phyloP scores from a whole-genome alignment of 2,797 vertebrate genomes.

The Remorina albescens region DNA sequence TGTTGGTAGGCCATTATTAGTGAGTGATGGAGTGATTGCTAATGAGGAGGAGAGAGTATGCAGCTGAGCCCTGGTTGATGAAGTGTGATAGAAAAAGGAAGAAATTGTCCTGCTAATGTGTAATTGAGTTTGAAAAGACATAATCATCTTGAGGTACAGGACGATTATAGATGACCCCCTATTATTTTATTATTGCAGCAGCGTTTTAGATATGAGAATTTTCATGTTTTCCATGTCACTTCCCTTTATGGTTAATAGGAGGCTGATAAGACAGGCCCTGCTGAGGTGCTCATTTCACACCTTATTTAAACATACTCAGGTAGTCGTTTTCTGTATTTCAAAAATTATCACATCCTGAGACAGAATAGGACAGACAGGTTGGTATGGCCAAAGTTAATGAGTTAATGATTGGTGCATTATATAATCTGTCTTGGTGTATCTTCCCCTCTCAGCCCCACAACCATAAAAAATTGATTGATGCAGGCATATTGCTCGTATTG shows the following conservation, averaged over 20 bases:
- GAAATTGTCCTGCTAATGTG: constrained; percentile 80
- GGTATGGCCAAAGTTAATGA: constrained; percentile 39
- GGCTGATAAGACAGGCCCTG: constrained; percentile 31
- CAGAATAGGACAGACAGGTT: constrained; percentile 31
- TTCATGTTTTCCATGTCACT: constrained; percentile 73
- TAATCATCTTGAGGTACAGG: constrained; percentile 73
- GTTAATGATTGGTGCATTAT: constrained; percentile 47
- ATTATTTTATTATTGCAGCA: constrained; percentile 74
- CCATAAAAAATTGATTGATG: constrained; percentile 15
- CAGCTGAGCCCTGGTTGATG: constrained; percentile 77
- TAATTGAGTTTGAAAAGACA: constrained; percentile 85
- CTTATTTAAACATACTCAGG: constrained; percentile 40
- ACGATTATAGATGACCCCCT: constrained; percentile 73
- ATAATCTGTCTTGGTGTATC: constrained; percentile 7
- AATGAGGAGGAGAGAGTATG: constrained; percentile 76
- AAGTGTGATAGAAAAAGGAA: constrained; percentile 84
- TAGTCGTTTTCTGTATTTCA: constrained; percentile 41
- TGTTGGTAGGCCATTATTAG: constrained; percentile 85
- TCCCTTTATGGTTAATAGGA: constrained; percentile 65
- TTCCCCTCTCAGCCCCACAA: background rate
- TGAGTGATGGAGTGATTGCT: constrained; percentile 84
- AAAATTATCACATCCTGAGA: constrained; percentile 19
- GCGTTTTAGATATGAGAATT: constrained; percentile 62
- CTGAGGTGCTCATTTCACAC: constrained; percentile 61
- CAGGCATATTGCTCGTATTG: constrained; percentile 11